Percentiles rank a stretch among this genome's conserved stretches.
phyloP scores from a whole-genome alignment of 2,797 vertebrate species.

The Oryzias sinensis region DNA sequence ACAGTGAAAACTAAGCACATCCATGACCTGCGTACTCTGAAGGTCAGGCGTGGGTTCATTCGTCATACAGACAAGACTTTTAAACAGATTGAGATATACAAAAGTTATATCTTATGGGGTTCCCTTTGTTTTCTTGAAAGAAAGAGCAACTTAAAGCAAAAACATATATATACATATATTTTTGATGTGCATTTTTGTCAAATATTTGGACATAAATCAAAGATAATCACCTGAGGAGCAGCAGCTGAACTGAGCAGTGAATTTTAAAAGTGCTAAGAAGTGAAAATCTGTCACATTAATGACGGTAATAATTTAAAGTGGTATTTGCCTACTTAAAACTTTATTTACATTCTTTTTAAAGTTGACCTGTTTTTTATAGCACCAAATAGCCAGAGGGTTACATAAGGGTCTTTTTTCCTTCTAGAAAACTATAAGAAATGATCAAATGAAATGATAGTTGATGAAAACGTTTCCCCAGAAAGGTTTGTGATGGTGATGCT shows the following conservation, averaged over 20 bases:
- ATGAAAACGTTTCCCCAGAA: not conserved
- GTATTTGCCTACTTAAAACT: too few relatives aligned
- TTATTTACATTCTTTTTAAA: too few relatives aligned
- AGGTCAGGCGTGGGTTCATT: not conserved
- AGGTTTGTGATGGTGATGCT: slow-evolving; percentile 31
- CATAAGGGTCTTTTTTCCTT: not conserved
- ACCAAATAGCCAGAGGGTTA: not conserved
- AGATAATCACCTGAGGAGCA: too few relatives aligned
- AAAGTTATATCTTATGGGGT: slow-evolving; percentile 1
- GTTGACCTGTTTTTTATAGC: too few relatives aligned
- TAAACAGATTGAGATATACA: slow-evolving; percentile 8
- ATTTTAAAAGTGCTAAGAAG: too few relatives aligned
- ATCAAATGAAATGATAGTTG: slow-evolving; percentile 8
- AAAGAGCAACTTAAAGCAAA: not conserved
- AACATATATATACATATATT: not conserved
- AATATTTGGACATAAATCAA: too few relatives aligned
- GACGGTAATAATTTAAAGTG: too few relatives aligned
- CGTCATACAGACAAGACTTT: slow-evolving; percentile 23
- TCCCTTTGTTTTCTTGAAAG: slow-evolving; percentile 1
- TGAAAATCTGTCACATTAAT: too few relatives aligned
- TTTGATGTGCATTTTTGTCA: too few relatives aligned
- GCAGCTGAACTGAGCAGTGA: too few relatives aligned
- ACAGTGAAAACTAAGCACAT: slow-evolving; percentile 11
- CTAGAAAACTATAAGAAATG: slow-evolving; percentile 2
- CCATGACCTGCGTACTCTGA: slow-evolving; percentile 29